Evolutionary conservation across 2,888 invertebrate genomes (phyloP).

Genomic region (Phaonia tiefii): DNA sequence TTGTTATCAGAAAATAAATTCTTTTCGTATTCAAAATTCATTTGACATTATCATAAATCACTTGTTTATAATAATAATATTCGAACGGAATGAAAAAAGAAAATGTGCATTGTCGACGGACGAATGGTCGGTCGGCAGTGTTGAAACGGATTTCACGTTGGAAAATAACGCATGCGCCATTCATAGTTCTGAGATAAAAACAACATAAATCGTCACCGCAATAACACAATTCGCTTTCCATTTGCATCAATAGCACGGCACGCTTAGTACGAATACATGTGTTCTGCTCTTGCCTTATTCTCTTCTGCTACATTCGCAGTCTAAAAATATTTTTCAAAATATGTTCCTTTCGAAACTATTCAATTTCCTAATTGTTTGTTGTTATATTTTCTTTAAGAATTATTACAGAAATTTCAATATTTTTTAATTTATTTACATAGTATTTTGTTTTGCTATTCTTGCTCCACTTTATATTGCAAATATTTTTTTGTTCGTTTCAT

Average conservation of each 20-base stretch:
- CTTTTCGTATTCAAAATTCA: conserved; percentile 14
- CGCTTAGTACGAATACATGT: conserved; percentile 43
- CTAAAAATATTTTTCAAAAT: conserved; percentile 26
- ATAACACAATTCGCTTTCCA: conserved; percentile 28
- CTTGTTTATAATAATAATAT: conserved; percentile 41
- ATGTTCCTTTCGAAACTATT: too few species aligned
- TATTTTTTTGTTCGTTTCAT: neutral
- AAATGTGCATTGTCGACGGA: conserved; percentile 41
- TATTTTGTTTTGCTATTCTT: neutral
- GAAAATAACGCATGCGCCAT: conserved; percentile 60
- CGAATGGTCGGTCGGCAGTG: conserved; percentile 9
- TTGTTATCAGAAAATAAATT: conserved; percentile 1
- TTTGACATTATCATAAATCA: conserved; percentile 54
- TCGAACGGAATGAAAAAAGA: neutral
- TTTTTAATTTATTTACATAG: too few species aligned
- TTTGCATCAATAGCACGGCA: conserved; percentile 45
- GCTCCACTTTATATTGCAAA: neutral
- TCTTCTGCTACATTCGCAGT: conserved; percentile 2
- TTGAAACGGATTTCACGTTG: conserved; percentile 6
- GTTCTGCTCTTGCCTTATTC: conserved; percentile 22
- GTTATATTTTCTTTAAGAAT: conserved; percentile 16
- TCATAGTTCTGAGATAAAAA: conserved; percentile 25
- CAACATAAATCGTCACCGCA: neutral
- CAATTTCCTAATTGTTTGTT: neutral
- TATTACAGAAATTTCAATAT: too few species aligned